phyloP scores from a whole-genome alignment of 2,113 vertebrate species.

The Ceuthmochares aereus region DNA sequence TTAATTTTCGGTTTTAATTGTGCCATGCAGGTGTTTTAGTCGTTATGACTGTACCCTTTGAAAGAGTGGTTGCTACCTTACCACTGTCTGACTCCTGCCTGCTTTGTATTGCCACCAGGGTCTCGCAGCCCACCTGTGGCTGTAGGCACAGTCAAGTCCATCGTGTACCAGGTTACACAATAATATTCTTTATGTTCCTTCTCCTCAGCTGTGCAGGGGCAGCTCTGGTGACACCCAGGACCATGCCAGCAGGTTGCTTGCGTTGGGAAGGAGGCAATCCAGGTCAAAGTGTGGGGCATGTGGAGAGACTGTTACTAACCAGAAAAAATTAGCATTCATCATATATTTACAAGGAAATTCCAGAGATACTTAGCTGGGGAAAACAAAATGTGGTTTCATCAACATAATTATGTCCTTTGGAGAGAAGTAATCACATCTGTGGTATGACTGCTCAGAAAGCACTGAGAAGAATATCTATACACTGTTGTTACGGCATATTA shows the following conservation, averaged over 20 bases:
- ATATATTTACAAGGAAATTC: background rate
- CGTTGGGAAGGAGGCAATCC: background rate
- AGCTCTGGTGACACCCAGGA: background rate
- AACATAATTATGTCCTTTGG: background rate
- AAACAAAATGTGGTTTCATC: background rate
- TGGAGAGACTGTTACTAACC: background rate
- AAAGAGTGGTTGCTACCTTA: background rate
- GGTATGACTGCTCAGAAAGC: background rate
- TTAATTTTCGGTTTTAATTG: background rate
- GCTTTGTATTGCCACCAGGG: background rate
- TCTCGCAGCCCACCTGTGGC: background rate
- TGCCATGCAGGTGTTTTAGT: fast-evolving
- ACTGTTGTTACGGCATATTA: background rate
- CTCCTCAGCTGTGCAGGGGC: fast-evolving
- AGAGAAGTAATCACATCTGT: background rate
- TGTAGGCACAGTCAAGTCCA: background rate
- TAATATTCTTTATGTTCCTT: fast-evolving
- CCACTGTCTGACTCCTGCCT: background rate
- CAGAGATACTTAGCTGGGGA: background rate
- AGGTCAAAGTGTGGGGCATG: fast-evolving
- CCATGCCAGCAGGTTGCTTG: background rate
- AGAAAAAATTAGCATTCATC: background rate
- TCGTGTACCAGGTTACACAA: fast-evolving
- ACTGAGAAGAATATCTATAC: background rate
- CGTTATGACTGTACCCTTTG: fast-evolving